Evolutionary conservation across 2,113 vertebrate species (phyloP).

Genomic region (Ctenodactylus gundi): DNA sequence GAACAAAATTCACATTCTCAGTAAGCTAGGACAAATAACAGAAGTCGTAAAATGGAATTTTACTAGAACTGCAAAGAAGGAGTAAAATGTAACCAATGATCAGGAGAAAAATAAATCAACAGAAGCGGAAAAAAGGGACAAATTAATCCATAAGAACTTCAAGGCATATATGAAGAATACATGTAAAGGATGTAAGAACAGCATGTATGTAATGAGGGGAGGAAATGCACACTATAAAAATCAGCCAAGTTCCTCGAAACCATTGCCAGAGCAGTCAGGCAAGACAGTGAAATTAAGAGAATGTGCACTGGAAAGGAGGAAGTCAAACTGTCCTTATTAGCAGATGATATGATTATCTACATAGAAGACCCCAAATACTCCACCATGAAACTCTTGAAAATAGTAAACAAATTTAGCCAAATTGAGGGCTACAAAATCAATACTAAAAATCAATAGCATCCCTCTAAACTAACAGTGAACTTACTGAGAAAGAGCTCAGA

Average conservation of each 20-base stretch:
- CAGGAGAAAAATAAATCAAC: neutral
- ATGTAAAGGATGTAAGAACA: slow-evolving; percentile 18
- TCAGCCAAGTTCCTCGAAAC: neutral
- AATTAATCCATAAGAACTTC: neutral
- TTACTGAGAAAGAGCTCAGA: too few relatives aligned
- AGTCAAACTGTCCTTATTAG: too few relatives aligned
- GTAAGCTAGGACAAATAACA: neutral
- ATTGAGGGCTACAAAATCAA: too few relatives aligned
- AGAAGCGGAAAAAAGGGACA: neutral
- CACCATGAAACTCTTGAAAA: too few relatives aligned
- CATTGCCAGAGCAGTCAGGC: too few relatives aligned
- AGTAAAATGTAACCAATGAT: neutral
- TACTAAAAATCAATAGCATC: too few relatives aligned
- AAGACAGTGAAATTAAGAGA: too few relatives aligned
- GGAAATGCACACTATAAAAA: neutral
- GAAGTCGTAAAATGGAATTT: neutral
- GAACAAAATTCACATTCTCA: neutral
- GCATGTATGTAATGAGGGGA: neutral
- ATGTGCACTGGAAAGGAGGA: too few relatives aligned
- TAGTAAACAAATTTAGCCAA: too few relatives aligned
- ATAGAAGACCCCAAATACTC: too few relatives aligned
- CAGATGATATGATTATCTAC: too few relatives aligned
- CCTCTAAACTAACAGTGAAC: too few relatives aligned
- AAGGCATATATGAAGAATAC: neutral
- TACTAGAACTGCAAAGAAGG: neutral